Evolutionary conservation across 2,113 vertebrate species (phyloP).

Genomic region (Orthonyx spaldingii): DNA sequence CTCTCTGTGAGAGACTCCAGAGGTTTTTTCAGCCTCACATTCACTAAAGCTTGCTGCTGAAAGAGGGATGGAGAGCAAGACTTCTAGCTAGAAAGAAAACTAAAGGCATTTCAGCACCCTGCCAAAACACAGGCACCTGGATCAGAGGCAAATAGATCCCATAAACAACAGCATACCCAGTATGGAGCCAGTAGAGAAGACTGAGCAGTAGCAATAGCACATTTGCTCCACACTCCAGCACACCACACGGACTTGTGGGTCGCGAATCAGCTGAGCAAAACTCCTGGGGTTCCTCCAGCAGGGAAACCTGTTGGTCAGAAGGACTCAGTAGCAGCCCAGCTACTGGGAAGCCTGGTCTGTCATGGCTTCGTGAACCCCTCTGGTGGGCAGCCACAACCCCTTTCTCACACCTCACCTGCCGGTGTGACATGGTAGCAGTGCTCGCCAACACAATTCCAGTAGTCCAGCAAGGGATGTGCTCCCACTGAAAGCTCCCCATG

Average conservation of each 20-base stretch:
- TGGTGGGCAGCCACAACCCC: neutral
- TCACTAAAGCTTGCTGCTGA: neutral
- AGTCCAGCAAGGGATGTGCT: neutral
- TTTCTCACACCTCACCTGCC: neutral
- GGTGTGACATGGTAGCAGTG: neutral
- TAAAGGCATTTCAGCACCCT: neutral
- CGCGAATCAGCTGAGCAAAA: neutral
- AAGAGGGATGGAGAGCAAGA: neutral
- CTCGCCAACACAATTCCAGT: neutral
- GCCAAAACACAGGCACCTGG: neutral
- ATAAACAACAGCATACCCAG: neutral
- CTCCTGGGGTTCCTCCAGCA: neutral
- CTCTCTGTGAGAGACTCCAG: neutral
- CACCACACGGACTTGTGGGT: neutral
- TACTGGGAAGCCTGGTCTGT: neutral
- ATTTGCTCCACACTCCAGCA: neutral
- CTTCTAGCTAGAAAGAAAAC: neutral
- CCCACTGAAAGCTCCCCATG: neutral
- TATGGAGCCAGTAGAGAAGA: neutral
- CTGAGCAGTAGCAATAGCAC: neutral
- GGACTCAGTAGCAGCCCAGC: neutral
- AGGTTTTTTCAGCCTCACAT: neutral
- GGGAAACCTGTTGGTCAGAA: neutral
- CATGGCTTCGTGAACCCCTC: neutral
- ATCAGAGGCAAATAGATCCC: neutral